Base-by-base conservation (phyloP, 1,140 invertebrate species). In the Acromyrmex echinatior region DNA sequence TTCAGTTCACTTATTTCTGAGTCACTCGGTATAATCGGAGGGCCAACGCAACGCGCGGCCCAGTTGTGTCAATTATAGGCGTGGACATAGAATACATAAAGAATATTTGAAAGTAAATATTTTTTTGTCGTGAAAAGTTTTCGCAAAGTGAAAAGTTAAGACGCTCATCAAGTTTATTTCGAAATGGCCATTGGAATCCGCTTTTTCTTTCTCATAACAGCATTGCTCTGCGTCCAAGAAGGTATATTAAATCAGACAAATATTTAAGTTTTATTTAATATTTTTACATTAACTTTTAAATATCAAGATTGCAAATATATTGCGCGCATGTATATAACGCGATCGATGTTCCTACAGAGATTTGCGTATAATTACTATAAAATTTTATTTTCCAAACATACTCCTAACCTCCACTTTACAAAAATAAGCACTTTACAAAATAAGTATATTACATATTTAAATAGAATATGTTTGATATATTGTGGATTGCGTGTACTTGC, bases 1-100 rank as follows among this genome's bases (percentile, higher is more conserved):
- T n/a, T 28, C 7, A n/a, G 9, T n/a, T 28, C 7, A n/a, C 16
- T 51, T 45, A 45, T 73, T 74, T 62, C 7, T 60, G 25, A 62
- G 31, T 16, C 66, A 82, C 79, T 31, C 66, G 35, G 31, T 82
- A 82, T 74, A 74, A 74, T 3, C 62, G 56, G 35, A 16, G 39
- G n/a, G 21, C 31, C 16, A 3, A 12, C 74, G 56, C 21, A 39
- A 49, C 86, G 70, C 70, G 86, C 70, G 53, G 78, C 70, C 70
- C 73, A 86, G 35, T 90, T 58, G 71, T 88, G 73, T 79, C 81
- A 81, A 35, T 90, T 76, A 76, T 88, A 91, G 89, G 90, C 90
- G 90, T 91, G 87, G 81, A 73, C 73, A 66, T 49, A 56, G 28
- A 79, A 62, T 60, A 25, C 28, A 25, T 56, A 56, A 45, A 80